phyloP scores from a whole-genome alignment of 2,888 invertebrate genomes.

The Drosophila cracens region DNA sequence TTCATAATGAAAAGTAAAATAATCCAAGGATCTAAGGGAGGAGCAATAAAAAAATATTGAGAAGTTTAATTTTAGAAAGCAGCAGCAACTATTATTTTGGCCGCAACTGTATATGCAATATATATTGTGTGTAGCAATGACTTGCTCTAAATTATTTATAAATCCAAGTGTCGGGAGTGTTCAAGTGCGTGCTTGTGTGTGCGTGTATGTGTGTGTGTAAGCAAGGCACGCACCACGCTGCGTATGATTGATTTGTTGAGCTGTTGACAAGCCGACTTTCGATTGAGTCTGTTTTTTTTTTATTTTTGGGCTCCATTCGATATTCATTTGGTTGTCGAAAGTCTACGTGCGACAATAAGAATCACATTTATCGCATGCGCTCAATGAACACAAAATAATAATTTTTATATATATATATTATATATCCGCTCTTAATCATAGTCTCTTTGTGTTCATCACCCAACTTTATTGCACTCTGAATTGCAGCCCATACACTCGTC shows the following conservation, averaged over 20 bases:
- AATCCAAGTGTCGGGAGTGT: slow-evolving; percentile 57
- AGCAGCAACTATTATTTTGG: not conserved
- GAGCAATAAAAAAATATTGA: not conserved
- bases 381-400: slow-evolving; percentile 10
- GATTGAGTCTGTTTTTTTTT: slow-evolving; percentile 5
- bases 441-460: slow-evolving; percentile 10
- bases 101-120: not conserved
- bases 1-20: not conserved
- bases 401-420: not conserved
- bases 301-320: slow-evolving; percentile 1
- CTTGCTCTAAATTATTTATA: slow-evolving; percentile 66
- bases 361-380: slow-evolving; percentile 56
- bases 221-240: slow-evolving; percentile 61
- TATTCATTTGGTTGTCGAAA: not conserved
- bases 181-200: not conserved
- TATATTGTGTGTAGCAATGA: slow-evolving; percentile 46
- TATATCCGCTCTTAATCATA: slow-evolving; percentile 33
- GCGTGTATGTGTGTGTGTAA: slow-evolving; percentile 1
- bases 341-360: slow-evolving; percentile 48
- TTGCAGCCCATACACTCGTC: not conserved
- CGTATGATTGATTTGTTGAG: slow-evolving; percentile 78
- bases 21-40: not conserved
- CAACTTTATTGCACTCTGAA: slow-evolving; percentile 21
- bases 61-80: not conserved
- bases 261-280: slow-evolving; percentile 65